A percentile compares a stretch with the other conserved stretches of the same genome.
These are phyloP conservation scores for Squalus acanthias DNA, from an alignment of 2,797 vertebrate genomes.

Conservation along the genomic window DNA sequence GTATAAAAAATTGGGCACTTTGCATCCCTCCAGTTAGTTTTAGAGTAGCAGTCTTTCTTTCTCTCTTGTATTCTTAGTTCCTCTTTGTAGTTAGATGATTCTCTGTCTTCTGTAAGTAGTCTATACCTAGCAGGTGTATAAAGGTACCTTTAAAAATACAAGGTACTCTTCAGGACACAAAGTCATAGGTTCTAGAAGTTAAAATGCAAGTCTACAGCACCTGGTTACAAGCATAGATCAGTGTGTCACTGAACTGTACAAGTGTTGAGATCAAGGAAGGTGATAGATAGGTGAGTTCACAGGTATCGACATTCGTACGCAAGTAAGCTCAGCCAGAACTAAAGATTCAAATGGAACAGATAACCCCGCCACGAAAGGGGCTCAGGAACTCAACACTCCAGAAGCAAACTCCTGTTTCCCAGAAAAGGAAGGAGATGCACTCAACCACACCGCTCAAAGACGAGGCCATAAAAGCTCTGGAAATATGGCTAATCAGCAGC, in stretches of 20 bases:
- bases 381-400: not conserved
- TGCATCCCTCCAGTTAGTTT: not conserved
- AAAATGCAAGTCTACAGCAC: not conserved
- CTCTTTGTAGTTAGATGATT: not conserved
- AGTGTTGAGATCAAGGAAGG: not conserved
- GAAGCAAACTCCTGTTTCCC: not conserved
- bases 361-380: not conserved
- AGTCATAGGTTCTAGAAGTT: not conserved
- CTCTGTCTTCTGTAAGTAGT: not conserved
- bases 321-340: not conserved
- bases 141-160: not conserved
- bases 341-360: not conserved
- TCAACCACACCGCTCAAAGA: not conserved
- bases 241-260: not conserved
- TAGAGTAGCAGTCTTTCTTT: not conserved
- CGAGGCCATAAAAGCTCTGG: not conserved
- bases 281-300: not conserved
- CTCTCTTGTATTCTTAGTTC: not conserved
- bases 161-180: not conserved
- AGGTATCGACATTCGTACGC: not conserved
- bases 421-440: not conserved
- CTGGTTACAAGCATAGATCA: not conserved
- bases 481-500: not conserved
- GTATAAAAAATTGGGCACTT: not conserved
- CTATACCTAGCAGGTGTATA: not conserved